Conservation (phyloP, 2,113 vertebrate species). For the Xiphophorus maculatus region DNA sequence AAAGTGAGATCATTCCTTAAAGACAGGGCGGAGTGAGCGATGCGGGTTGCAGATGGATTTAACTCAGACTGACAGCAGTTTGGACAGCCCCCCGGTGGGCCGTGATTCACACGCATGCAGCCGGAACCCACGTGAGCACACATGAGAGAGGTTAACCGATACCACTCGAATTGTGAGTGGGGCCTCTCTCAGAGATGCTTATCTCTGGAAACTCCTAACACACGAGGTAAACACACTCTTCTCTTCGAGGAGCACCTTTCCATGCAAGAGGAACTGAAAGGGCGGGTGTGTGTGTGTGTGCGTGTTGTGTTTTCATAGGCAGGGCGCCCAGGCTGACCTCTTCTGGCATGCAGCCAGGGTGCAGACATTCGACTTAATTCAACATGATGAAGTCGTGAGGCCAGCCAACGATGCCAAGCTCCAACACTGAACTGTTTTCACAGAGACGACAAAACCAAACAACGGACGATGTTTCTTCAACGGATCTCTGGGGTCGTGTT, state of each 20-base stretch:
- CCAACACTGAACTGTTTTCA: constrained; percentile 20
- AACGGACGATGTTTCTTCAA: constrained; percentile 24
- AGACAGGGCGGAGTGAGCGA: constrained; percentile 53
- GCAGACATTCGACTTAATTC: constrained; percentile 68
- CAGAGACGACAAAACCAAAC: constrained; percentile 42
- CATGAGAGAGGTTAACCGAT: constrained; percentile 26
- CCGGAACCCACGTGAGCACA: background rate
- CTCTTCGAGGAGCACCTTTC: constrained; percentile 10
- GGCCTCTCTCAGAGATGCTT: constrained; percentile 57
- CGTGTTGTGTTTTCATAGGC: constrained; percentile 55
- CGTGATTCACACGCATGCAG: constrained; percentile 13
- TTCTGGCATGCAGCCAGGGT: constrained; percentile 56
- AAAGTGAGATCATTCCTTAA: constrained; percentile 65
- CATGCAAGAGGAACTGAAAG: constrained; percentile 33
- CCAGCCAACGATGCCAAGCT: constrained; percentile 39
- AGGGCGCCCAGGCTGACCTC: constrained; percentile 59
- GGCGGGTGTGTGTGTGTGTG: background rate
- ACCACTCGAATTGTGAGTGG: constrained; percentile 28
- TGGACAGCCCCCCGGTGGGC: constrained; percentile 17
- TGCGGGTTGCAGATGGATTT: constrained; percentile 55
- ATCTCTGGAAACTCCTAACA: constrained; percentile 53
- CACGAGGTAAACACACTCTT: constrained; percentile 29
- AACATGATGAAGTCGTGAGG: constrained; percentile 57
- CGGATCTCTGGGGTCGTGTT: constrained; percentile 13
- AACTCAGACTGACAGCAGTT: constrained; percentile 49